Conservation (phyloP, 2,888 invertebrate genomes). For the Clostera curtula region DNA sequence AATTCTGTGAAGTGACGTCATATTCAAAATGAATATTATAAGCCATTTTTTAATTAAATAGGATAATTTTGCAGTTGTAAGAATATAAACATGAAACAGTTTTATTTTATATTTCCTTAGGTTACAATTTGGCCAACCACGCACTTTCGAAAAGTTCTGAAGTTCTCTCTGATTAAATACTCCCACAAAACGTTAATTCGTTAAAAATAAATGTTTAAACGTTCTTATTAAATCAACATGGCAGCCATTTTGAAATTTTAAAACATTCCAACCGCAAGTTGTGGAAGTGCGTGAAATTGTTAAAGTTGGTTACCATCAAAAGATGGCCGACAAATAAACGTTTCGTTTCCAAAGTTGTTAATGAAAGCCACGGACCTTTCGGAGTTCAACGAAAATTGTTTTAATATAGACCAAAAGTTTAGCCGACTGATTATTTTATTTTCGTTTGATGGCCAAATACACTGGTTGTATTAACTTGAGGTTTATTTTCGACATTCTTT, state of each 20-base stretch:
- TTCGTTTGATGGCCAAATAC: slow-evolving; percentile 1
- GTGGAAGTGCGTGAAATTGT: slow-evolving; percentile 27
- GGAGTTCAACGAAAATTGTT: slow-evolving; percentile 13
- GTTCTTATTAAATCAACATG: not conserved
- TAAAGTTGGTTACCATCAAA: slow-evolving; percentile 25
- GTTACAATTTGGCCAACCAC: too few relatives aligned
- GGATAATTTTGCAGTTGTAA: too few relatives aligned
- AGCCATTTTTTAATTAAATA: too few relatives aligned
- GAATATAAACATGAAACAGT: too few relatives aligned
- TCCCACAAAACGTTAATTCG: too few relatives aligned
- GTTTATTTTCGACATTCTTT: too few relatives aligned
- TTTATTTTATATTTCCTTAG: too few relatives aligned
- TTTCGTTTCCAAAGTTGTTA: slow-evolving; percentile 26
- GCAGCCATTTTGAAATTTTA: slow-evolving; percentile 8
- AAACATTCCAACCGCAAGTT: slow-evolving; percentile 4
- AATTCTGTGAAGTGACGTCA: too few relatives aligned
- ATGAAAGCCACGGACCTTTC: slow-evolving; percentile 30
- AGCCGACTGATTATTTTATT: slow-evolving; percentile 1
- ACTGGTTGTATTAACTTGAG: not conserved
- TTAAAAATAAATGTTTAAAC: too few relatives aligned
- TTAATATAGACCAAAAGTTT: slow-evolving; percentile 13
- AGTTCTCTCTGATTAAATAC: too few relatives aligned
- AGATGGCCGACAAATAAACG: slow-evolving; percentile 30
- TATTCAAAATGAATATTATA: too few relatives aligned
- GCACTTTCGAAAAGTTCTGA: too few relatives aligned